Percentiles rank a stretch among this genome's conserved stretches.
These are phyloP conservation scores for Holacanthus passer DNA, from an alignment of 2,113 vertebrate species.

Conservation along the genomic window DNA sequence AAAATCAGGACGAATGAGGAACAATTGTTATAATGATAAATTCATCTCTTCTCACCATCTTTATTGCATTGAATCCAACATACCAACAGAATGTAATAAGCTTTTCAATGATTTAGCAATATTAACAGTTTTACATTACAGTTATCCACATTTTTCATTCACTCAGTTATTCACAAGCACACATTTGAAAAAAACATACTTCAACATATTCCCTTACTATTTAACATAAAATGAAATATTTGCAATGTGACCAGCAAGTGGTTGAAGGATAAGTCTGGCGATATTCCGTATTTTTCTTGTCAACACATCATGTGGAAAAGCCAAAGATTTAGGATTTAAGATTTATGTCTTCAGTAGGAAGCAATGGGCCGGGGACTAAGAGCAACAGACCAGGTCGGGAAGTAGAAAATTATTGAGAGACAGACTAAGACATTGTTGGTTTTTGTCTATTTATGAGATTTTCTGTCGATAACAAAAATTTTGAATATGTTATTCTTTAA, in stretches of 20 bases:
- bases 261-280: constrained; percentile 9
- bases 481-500: constrained; percentile 15
- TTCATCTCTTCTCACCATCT: constrained; percentile 14
- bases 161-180: constrained; percentile 35
- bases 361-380: neutral
- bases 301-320: constrained; percentile 16
- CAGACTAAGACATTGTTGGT: neutral
- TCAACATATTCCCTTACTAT: constrained; percentile 4
- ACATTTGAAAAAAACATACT: constrained; percentile 25
- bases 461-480: constrained; percentile 5
- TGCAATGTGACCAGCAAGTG: constrained; percentile 5
- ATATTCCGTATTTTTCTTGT: constrained; percentile 11
- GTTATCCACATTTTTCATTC: constrained; percentile 37
- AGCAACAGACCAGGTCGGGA: neutral
- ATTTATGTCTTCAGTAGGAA: neutral
- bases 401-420: neutral
- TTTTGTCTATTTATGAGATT: constrained; percentile 23
- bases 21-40: neutral
- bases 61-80: constrained; percentile 58
- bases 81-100: constrained; percentile 19
- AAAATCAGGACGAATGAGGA: too few relatives aligned
- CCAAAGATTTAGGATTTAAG: too few relatives aligned
- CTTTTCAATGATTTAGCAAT: constrained; percentile 38
- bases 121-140: constrained; percentile 46
- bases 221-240: constrained; percentile 11